A percentile compares a stretch with the other conserved stretches of the same genome.
Evolutionary conservation across 2,797 vertebrate genomes (phyloP).

Genomic region (Mionectes olivaceus): DNA sequence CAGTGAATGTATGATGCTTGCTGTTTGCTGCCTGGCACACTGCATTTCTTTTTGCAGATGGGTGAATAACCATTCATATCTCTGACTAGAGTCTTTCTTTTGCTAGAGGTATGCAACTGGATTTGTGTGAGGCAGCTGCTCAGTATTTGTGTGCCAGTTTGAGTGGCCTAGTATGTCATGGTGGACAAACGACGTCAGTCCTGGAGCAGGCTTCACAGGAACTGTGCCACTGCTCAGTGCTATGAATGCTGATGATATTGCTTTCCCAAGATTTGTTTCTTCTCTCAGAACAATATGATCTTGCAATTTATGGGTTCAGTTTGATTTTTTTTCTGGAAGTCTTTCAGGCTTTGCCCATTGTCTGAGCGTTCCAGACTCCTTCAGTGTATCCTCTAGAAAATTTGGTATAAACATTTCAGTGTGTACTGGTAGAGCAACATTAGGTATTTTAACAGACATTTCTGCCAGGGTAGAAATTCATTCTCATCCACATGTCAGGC

Average conservation of each 20-base stretch:
- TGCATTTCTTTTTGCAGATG: constrained; percentile 8
- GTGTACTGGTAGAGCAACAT: not conserved
- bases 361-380: fast-evolving
- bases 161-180: not conserved
- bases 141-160: not conserved
- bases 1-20: not conserved
- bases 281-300: not conserved
- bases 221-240: not conserved
- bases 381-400: not conserved
- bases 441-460: not conserved
- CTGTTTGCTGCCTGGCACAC: constrained; percentile 6
- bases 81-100: constrained; percentile 48
- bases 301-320: not conserved
- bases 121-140: constrained; percentile 36
- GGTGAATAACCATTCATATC: constrained; percentile 44
- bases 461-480: not conserved
- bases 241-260: constrained; percentile 42
- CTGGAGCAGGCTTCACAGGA: constrained; percentile 20
- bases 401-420: not conserved
- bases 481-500: not conserved
- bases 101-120: not conserved
- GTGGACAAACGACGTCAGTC: not conserved
- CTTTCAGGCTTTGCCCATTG: not conserved
- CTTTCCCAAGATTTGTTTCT: constrained; percentile 26
- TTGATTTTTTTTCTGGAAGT: not conserved